phyloP scores from a whole-genome alignment of 2,113 vertebrate species.

The Probosciger aterrimus region DNA sequence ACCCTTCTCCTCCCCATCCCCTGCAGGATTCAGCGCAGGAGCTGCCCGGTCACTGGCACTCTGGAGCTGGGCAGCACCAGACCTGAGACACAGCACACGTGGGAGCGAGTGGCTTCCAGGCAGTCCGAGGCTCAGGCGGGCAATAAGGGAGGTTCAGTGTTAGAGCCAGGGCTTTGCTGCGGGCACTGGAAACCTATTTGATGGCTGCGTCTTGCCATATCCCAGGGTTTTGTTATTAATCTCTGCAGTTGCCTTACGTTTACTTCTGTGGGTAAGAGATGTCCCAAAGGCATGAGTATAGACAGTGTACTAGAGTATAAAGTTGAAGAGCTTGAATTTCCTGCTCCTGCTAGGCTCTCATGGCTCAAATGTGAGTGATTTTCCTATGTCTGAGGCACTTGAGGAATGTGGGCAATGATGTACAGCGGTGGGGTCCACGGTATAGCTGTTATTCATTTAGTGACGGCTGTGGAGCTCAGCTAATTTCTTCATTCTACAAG shows the following conservation, averaged over 20 bases:
- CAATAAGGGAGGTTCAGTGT: not conserved
- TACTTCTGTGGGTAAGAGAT: not conserved
- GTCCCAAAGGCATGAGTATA: not conserved
- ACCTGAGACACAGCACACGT: fast-evolving
- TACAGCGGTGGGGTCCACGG: not conserved
- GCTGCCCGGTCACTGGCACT: fast-evolving
- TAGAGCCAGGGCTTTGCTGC: not conserved
- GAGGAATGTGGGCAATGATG: not conserved
- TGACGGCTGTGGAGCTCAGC: not conserved
- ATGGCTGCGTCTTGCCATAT: not conserved
- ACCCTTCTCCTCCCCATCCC: not conserved
- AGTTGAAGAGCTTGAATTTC: not conserved
- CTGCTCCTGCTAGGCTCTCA: not conserved
- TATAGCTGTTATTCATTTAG: not conserved
- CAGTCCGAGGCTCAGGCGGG: not conserved
- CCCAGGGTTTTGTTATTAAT: not conserved
- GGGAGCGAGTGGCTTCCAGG: not conserved
- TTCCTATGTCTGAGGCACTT: not conserved
- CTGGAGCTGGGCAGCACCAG: not conserved
- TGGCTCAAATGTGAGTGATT: not conserved
- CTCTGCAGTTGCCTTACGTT: not conserved
- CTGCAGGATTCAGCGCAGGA: fast-evolving
- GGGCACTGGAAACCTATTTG: not conserved
- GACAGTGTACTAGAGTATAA: not conserved
- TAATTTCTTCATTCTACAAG: not conserved